Evolutionary conservation across 1,140 invertebrate species (phyloP).

Genomic region (Drosophila kikkawai): DNA sequence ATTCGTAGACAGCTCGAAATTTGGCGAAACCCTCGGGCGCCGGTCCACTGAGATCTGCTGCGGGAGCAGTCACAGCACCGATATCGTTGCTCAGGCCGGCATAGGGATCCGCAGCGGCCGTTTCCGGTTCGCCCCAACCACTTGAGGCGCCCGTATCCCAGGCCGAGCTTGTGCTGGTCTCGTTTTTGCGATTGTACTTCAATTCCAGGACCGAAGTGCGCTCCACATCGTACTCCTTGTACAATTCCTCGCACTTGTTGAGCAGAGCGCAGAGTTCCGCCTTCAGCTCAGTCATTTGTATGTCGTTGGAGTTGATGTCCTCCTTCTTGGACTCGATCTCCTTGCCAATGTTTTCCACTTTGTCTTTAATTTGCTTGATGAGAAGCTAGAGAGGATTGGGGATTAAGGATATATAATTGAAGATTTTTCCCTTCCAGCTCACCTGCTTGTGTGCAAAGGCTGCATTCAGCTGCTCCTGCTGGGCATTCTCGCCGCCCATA

Average conservation of each 20-base stretch:
- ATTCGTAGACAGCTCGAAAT: slow-evolving; percentile 97
- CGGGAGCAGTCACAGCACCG: slow-evolving; percentile 39
- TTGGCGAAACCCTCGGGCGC: slow-evolving; percentile 87
- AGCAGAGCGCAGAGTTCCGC: slow-evolving; percentile 85
- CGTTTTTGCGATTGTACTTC: slow-evolving; percentile 86
- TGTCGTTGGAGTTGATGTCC: slow-evolving; percentile 94
- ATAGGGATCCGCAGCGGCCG: slow-evolving; percentile 60
- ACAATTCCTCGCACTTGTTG: slow-evolving; percentile 87
- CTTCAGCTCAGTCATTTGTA: slow-evolving; percentile 90
- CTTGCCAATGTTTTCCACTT: slow-evolving; percentile 88
- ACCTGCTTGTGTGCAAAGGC: slow-evolving; percentile 84
- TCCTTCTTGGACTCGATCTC: slow-evolving; percentile 91
- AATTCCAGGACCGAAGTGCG: slow-evolving; percentile 86
- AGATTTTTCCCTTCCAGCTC: neutral
- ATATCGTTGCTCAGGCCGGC: slow-evolving; percentile 61
- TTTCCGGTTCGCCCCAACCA: slow-evolving; percentile 86
- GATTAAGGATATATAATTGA: no score
- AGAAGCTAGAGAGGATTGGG: slow-evolving; percentile 85
- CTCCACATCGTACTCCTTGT: slow-evolving; percentile 87
- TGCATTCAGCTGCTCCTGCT: slow-evolving; percentile 79
- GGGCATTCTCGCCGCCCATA: slow-evolving; percentile 48
- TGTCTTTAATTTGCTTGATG: slow-evolving; percentile 94
- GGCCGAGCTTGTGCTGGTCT: slow-evolving; percentile 69
- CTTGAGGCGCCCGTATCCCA: slow-evolving; percentile 81
- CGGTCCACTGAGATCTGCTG: slow-evolving; percentile 69